Percentiles rank a stretch among this genome's conserved stretches.
These are phyloP conservation scores for Eumacrocentrus americanus DNA, from an alignment of 2,888 invertebrate genomes.

Conservation along the genomic window DNA sequence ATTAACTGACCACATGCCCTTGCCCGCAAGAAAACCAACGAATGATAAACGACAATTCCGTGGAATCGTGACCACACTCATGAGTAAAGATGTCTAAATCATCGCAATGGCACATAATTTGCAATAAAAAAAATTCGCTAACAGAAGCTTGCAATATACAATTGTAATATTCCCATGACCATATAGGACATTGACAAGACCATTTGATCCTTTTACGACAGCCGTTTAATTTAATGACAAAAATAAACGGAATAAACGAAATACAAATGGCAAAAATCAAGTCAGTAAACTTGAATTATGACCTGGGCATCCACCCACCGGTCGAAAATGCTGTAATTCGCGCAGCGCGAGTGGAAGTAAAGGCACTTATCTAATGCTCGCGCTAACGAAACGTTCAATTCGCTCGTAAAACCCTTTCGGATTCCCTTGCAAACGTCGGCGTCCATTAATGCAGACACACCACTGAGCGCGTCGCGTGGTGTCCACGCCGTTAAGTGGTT, in stretches of 20 bases:
- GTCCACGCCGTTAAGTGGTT: constrained; percentile 39
- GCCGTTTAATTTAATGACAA: background rate
- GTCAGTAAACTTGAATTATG: constrained; percentile 32
- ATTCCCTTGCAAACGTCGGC: constrained; percentile 22
- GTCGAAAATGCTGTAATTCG: constrained; percentile 28
- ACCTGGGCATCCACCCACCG: constrained; percentile 23
- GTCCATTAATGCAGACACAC: constrained; percentile 29
- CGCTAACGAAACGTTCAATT: constrained; percentile 28
- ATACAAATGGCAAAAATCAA: constrained; percentile 9
- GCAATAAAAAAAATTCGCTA: background rate
- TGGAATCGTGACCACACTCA: background rate
- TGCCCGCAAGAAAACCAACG: background rate
- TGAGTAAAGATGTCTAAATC: constrained; percentile 1
- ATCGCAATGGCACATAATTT: background rate
- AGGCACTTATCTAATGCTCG: constrained; percentile 13
- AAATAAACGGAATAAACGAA: background rate
- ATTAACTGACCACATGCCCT: background rate
- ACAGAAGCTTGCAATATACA: background rate
- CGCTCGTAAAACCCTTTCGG: constrained; percentile 32
- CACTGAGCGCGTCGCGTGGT: constrained; percentile 16
- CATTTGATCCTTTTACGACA: background rate
- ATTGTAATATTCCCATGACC: no score
- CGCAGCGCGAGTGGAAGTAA: no score
- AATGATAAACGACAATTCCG: background rate
- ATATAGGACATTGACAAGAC: background rate